Percentiles rank a stretch among this genome's conserved stretches.
phyloP scores from a whole-genome alignment of 2,797 vertebrate species.

The Geotria australis region DNA sequence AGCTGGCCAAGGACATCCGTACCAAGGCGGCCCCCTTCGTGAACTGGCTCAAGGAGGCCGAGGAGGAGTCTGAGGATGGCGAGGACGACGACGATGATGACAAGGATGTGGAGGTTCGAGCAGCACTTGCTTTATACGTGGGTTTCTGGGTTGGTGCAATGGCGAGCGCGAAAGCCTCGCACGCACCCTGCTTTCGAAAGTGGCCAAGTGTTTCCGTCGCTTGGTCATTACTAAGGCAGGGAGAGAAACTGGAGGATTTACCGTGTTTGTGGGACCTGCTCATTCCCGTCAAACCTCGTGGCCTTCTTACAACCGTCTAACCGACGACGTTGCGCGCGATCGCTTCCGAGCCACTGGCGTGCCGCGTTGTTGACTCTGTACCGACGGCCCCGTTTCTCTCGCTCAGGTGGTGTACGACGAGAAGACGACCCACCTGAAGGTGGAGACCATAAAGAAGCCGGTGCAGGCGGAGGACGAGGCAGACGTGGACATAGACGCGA shows the following conservation, averaged over 20 bases:
- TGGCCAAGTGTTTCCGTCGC: too few species aligned
- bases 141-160: too few species aligned
- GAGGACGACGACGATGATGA: constrained; percentile 43
- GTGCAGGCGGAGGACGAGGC: constrained; percentile 36
- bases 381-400: not conserved
- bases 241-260: too few species aligned
- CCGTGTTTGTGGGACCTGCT: too few species aligned
- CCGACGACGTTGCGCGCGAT: too few species aligned
- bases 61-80: constrained; percentile 78
- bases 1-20: constrained; percentile 93
- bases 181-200: too few species aligned
- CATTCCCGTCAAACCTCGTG: not conserved
- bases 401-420: constrained; percentile 71
- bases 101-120: constrained; percentile 22
- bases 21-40: constrained; percentile 82
- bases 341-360: not conserved
- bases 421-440: constrained; percentile 59
- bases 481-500: constrained; percentile 88
- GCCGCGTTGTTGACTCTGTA: not conserved
- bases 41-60: constrained; percentile 93
- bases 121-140: too few species aligned
- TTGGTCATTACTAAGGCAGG: too few species aligned
- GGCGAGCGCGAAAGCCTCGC: too few species aligned
- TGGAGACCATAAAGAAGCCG: constrained; percentile 54
- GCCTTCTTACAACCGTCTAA: not conserved